Evolutionary conservation across 2,797 vertebrate species (phyloP).

Genomic region (Acridotheres tristis): DNA sequence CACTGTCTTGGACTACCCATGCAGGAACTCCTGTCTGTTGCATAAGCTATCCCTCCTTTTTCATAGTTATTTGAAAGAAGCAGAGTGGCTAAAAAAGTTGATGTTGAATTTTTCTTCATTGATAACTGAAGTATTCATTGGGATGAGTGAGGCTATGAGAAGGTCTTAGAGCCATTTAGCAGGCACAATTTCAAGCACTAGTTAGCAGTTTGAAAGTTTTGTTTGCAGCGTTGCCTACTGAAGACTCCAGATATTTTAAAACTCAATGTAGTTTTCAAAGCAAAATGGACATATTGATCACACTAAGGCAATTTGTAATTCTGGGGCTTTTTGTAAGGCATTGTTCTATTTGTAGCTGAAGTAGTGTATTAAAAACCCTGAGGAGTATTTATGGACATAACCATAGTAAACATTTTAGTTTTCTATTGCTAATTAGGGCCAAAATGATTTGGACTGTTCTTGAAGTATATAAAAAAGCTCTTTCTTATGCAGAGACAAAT

Average conservation of each 20-base stretch:
- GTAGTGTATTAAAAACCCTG: background rate
- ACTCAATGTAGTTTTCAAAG: background rate
- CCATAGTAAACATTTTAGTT: background rate
- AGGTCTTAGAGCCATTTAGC: background rate
- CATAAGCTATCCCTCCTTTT: background rate
- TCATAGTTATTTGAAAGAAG: background rate
- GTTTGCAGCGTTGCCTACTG: background rate
- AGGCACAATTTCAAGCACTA: background rate
- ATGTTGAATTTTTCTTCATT: background rate
- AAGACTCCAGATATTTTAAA: background rate
- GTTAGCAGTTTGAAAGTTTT: background rate
- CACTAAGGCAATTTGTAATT: background rate
- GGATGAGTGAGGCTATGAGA: background rate
- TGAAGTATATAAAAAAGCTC: background rate
- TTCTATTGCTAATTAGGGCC: background rate
- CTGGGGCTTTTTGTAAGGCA: background rate
- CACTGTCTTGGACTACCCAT: background rate
- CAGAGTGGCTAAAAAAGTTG: background rate
- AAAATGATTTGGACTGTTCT: background rate
- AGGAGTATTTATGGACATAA: background rate
- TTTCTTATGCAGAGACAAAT: conserved; percentile 7
- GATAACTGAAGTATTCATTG: background rate
- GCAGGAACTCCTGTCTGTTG: background rate
- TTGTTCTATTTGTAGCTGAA: background rate
- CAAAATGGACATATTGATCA: background rate